phyloP scores from a whole-genome alignment of 2,888 invertebrate species.

The Tanaodytes sp. region DNA sequence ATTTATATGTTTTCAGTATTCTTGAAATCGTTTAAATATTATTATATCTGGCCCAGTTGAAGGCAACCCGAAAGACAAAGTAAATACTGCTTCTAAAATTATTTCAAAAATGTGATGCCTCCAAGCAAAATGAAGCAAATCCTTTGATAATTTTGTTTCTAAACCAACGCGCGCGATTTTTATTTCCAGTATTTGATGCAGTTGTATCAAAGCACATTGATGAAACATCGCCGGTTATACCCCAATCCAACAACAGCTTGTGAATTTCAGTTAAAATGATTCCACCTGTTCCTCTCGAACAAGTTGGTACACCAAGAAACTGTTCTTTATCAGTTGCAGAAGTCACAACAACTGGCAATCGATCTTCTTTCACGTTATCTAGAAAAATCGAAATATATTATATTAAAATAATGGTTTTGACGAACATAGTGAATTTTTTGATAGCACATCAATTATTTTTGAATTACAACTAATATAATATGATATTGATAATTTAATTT shows the following conservation, averaged over 20 bases:
- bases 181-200: slow-evolving; percentile 1
- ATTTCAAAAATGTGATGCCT: slow-evolving; percentile 2
- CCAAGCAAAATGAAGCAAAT: slow-evolving; percentile 1
- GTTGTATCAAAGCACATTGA: slow-evolving; percentile 6
- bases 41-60: background rate
- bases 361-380: background rate
- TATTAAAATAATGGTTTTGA: background rate
- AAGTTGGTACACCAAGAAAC: background rate
- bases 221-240: background rate
- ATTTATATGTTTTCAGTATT: slow-evolving; percentile 2
- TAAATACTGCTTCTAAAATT: slow-evolving; percentile 1
- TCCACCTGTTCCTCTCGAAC: background rate
- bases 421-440: background rate
- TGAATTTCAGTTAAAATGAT: background rate
- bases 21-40: slow-evolving; percentile 1
- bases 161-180: background rate
- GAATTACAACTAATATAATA: background rate
- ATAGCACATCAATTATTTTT: background rate
- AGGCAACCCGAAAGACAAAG: background rate
- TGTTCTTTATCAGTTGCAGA: background rate
- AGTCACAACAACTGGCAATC: background rate
- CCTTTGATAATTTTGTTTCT: background rate
- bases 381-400: background rate
- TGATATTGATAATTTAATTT: too few relatives aligned
- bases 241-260: background rate